Evolutionary conservation across 2,113 vertebrate genomes (phyloP).

Genomic region (Urocitellus parryii): DNA sequence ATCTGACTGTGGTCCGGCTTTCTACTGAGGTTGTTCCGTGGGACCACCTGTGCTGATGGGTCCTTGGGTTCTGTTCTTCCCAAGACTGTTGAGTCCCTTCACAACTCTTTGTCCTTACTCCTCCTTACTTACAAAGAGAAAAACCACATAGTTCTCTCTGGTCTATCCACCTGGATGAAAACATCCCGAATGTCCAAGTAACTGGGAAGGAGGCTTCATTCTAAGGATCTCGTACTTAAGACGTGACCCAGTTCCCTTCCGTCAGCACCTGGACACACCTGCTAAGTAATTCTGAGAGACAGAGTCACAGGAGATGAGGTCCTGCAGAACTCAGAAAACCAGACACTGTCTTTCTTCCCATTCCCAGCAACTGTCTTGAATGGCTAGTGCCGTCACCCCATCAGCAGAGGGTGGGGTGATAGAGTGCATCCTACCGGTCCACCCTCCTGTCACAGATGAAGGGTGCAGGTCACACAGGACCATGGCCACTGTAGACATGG

Average conservation of each 20-base stretch:
- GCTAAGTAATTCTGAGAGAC: conserved; percentile 8
- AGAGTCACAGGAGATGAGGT: neutral
- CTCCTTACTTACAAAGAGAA: conserved; percentile 25
- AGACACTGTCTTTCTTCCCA: neutral
- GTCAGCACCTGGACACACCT: neutral
- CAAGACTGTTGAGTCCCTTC: conserved; percentile 24
- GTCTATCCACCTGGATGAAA: neutral
- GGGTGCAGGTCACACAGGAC: too few species aligned
- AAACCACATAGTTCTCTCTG: neutral
- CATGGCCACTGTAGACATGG: too few species aligned
- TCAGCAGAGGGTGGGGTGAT: neutral
- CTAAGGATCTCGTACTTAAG: neutral
- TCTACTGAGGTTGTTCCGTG: neutral
- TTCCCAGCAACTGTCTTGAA: neutral
- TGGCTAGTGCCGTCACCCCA: neutral
- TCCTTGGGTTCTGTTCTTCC: neutral
- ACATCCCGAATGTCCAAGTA: neutral
- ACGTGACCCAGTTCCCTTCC: conserved; percentile 30
- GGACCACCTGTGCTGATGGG: neutral
- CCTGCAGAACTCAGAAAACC: neutral
- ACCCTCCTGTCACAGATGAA: too few species aligned
- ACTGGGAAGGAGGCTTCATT: neutral
- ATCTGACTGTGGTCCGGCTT: neutral
- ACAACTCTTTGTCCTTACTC: conserved; percentile 49
- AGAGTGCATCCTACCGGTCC: neutral